Conservation (phyloP, 2,797 vertebrate genomes). For the Amazonetta brasiliensis region DNA sequence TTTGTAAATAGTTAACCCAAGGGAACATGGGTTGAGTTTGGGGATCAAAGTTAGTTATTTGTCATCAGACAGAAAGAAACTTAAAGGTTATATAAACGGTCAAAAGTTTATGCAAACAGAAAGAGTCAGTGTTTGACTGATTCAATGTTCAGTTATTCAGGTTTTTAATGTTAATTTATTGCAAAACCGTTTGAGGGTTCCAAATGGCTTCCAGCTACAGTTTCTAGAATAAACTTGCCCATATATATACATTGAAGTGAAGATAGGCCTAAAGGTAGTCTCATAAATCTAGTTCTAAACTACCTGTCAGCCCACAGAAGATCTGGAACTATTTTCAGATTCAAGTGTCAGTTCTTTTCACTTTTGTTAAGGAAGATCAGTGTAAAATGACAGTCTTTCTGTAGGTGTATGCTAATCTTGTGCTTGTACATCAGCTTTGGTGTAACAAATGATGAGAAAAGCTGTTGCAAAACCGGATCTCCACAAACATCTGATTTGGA, state of each 20-base stretch:
- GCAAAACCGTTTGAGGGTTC: neutral
- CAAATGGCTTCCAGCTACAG: neutral
- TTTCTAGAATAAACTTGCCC: neutral
- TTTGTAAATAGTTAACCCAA: slow-evolving; percentile 68
- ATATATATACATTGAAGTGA: neutral
- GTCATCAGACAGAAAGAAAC: slow-evolving; percentile 13
- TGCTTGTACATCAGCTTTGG: neutral
- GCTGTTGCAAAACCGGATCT: neutral
- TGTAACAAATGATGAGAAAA: neutral
- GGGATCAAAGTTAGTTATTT: slow-evolving; percentile 56
- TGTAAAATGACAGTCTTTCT: neutral
- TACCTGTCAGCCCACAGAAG: neutral
- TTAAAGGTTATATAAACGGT: slow-evolving; percentile 73
- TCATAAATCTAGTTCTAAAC: neutral
- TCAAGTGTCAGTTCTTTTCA: neutral
- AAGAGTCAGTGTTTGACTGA: slow-evolving; percentile 24
- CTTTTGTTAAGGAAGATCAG: neutral
- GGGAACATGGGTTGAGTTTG: neutral
- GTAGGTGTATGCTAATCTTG: neutral
- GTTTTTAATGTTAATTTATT: slow-evolving; percentile 13
- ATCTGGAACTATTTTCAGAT: neutral
- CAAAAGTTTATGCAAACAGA: slow-evolving; percentile 61
- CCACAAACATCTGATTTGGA: neutral
- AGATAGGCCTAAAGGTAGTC: neutral
- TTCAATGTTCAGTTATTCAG: neutral